Evolutionary conservation across 1,140 invertebrate species (phyloP).

Genomic region (Parasteatoda tepidariorum): DNA sequence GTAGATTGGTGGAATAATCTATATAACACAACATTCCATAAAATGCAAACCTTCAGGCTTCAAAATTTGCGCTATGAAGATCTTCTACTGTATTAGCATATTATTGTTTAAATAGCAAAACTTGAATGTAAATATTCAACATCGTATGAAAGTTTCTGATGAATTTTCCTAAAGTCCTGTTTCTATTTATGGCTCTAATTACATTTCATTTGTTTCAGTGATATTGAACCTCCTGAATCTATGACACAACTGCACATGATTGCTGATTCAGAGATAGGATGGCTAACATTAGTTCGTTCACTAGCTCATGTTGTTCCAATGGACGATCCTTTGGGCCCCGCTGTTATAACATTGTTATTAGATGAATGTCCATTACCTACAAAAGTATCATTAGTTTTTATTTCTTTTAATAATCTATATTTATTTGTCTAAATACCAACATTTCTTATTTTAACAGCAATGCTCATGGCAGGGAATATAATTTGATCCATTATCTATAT

Average conservation of each 20-base stretch:
- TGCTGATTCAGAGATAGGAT: conserved; percentile 89
- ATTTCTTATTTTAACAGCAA: no score
- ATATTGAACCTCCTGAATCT: conserved; percentile 85
- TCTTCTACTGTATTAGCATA: no score
- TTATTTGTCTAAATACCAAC: no score
- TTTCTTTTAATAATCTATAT: no score
- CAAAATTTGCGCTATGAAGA: no score
- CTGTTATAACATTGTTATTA: conserved; percentile 87
- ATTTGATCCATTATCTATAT: not conserved
- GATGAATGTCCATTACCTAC: conserved; percentile 93
- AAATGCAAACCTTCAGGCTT: no score
- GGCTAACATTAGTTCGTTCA: conserved; percentile 89
- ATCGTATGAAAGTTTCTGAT: not conserved
- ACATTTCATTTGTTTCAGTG: conserved; percentile 73
- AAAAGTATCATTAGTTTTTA: conserved; percentile 73
- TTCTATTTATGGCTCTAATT: not conserved
- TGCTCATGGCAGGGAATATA: not conserved
- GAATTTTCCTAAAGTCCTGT: not conserved
- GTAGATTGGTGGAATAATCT: no score
- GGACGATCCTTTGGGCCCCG: conserved; percentile 87
- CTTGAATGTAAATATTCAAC: not conserved
- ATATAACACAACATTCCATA: no score
- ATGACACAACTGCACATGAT: conserved; percentile 86
- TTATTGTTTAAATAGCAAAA: no score
- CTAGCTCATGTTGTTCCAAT: conserved; percentile 89